A percentile compares a stretch with the other conserved stretches of the same genome.
phyloP scores from a whole-genome alignment of 2,888 invertebrate species.

The Elgonia sp. region DNA sequence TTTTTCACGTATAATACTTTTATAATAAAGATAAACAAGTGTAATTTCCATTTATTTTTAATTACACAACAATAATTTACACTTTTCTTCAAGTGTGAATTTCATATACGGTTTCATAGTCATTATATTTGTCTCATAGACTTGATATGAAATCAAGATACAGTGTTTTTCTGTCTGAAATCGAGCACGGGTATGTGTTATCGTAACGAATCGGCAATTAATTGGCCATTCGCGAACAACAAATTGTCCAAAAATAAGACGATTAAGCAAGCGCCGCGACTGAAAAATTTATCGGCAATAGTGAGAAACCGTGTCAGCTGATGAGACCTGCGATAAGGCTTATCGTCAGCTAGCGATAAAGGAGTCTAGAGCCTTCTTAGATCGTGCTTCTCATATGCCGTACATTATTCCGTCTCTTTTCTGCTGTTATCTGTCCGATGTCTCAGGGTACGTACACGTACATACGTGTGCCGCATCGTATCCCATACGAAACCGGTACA shows the following conservation, averaged over 20 bases:
- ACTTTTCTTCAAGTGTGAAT: too few relatives aligned
- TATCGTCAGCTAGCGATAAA: constrained; percentile 50
- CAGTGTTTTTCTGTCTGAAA: background rate
- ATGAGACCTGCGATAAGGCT: constrained; percentile 49
- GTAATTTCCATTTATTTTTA: too few relatives aligned
- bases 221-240: constrained; percentile 44
- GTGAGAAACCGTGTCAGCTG: constrained; percentile 66
- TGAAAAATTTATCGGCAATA: constrained; percentile 57
- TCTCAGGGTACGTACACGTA: constrained; percentile 18
- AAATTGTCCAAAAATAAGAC: constrained; percentile 59
- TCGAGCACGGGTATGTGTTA: constrained; percentile 2
- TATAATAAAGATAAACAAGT: too few relatives aligned
- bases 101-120: too few relatives aligned
- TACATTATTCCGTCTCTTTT: constrained; percentile 50
- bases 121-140: too few relatives aligned
- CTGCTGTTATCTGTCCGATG: constrained; percentile 47
- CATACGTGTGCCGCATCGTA: constrained; percentile 34
- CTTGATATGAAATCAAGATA: too few relatives aligned
- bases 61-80: too few relatives aligned
- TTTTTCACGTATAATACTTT: too few relatives aligned
- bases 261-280: constrained; percentile 26
- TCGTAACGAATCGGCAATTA: constrained; percentile 41
- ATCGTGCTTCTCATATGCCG: constrained; percentile 37
- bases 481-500: constrained; percentile 55
- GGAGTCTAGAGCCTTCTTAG: constrained; percentile 37